Base-by-base conservation (phyloP, 2,113 vertebrate genomes). In the Haemorhous mexicanus region DNA sequence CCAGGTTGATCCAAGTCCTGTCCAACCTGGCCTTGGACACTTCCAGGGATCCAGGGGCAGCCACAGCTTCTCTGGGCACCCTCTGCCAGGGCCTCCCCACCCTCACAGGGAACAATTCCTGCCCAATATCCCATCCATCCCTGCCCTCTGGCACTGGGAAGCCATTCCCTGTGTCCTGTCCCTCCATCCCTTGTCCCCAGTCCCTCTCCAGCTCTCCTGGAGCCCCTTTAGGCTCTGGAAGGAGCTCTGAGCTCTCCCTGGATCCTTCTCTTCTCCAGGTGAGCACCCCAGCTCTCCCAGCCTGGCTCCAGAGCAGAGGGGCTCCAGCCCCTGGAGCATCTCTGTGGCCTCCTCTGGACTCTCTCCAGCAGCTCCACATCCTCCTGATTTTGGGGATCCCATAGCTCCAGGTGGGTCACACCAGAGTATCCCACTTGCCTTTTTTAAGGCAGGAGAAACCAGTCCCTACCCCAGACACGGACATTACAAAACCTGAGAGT, bases 1-100 rank as follows among this genome's bases (percentile, higher is more conserved):
- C 33, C 37, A 81, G 4, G 3, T 0, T 24, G 52, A 0, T 80
- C 35, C 67, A 72, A 72, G 5, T 2, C 17, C 21, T 0, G 0
- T 24, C 52, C 77, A 74, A 0, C 52, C 52, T 30, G 77, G 33
- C 5, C 61, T 59, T 28, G 61, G 23, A n/a, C 37, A 67, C 23
- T 89, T 1, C 44, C 86, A 89, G 44, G 52, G 22, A 59, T 67
- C 59, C n/a, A 39, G 86, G 37, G 6, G 6, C 27, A 74, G 52
- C 11, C 76, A 73, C 59, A 50, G 52, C 37, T 59, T 3, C 59
- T 58, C 59, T 33, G 15, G 10, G 3, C 0, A 73, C 0, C 4
- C 46, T 59, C 0, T 21, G 3, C 49, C 58, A 46, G 16, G 12
- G 11, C 20, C 8, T n/a, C 10, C 0, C 10, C 56, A 35, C 13